A percentile compares a stretch with the other conserved stretches of the same genome.
These are phyloP conservation scores for Pseudachorutes palmiensis DNA, from an alignment of 1,140 invertebrate species.

Conservation along the genomic window DNA sequence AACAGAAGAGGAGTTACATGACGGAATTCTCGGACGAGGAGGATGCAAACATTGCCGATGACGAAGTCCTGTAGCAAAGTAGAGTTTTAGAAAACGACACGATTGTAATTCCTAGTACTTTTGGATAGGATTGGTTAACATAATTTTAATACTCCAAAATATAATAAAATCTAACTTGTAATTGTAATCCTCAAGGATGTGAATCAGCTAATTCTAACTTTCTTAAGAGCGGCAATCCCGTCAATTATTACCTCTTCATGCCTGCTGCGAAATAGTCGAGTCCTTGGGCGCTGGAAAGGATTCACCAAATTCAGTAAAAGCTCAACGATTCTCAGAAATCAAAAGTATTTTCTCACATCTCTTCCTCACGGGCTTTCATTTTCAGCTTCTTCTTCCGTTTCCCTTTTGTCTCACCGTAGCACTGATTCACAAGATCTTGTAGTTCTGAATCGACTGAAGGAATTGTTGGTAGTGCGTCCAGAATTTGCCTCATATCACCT, in stretches of 20 bases:
- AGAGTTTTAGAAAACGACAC: no score
- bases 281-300: background rate
- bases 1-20: background rate
- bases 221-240: background rate
- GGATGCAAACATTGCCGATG: background rate
- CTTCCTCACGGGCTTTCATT: background rate
- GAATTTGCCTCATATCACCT: background rate
- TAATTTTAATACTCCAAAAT: no score
- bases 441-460: background rate
- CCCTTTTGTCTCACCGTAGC: background rate
- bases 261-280: background rate
- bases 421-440: background rate
- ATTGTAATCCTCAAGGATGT: background rate
- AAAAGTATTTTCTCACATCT: background rate
- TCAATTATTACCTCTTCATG: background rate
- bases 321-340: background rate
- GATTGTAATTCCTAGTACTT: no score
- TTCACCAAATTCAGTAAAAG: background rate
- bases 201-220: background rate
- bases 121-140: no score
- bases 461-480: background rate
- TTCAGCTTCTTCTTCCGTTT: background rate
- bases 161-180: no score
- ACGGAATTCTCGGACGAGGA: no score
- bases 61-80: no score